Conservation (phyloP, 2,113 vertebrate genomes). For the Spea bombifrons region DNA sequence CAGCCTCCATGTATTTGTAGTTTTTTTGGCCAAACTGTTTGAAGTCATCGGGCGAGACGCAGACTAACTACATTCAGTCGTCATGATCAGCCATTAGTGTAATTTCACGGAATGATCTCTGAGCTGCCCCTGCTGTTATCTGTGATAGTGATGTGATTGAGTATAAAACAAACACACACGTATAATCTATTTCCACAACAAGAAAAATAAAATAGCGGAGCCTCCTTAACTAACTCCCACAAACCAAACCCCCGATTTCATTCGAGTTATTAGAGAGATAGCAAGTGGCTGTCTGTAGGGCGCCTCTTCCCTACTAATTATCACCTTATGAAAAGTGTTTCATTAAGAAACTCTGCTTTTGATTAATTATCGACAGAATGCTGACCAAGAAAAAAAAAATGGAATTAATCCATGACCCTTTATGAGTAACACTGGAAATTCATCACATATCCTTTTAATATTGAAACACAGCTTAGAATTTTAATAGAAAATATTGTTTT, state of each 20-base stretch:
- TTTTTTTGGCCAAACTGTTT: neutral
- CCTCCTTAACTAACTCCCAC: constrained; percentile 57
- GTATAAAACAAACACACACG: constrained; percentile 7
- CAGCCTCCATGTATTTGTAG: neutral
- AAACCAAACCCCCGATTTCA: constrained; percentile 65
- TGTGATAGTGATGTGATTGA: constrained; percentile 33
- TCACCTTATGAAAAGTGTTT: constrained; percentile 98
- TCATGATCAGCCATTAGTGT: constrained; percentile 31
- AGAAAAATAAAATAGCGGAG: neutral
- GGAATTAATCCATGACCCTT: constrained; percentile 79
- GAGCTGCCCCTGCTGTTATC: constrained; percentile 15
- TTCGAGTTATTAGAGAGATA: constrained; percentile 77
- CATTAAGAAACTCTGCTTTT: constrained; percentile 92
- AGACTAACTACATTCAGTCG: neutral
- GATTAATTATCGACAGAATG: constrained; percentile 95
- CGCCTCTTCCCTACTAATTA: constrained; percentile 88
- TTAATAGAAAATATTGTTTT: constrained; percentile 81
- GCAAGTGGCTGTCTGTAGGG: constrained; percentile 69
- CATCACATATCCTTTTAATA: constrained; percentile 83
- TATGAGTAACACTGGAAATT: constrained; percentile 76
- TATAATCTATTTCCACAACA: constrained; percentile 22
- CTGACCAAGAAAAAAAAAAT: constrained; percentile 85
- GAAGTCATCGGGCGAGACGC: constrained; percentile 3
- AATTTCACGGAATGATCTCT: constrained; percentile 10
- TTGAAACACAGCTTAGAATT: constrained; percentile 77